Percentiles rank a stretch among this genome's conserved stretches.
phyloP scores from a whole-genome alignment of 1,140 invertebrate genomes.

The Ceratina japonica region DNA sequence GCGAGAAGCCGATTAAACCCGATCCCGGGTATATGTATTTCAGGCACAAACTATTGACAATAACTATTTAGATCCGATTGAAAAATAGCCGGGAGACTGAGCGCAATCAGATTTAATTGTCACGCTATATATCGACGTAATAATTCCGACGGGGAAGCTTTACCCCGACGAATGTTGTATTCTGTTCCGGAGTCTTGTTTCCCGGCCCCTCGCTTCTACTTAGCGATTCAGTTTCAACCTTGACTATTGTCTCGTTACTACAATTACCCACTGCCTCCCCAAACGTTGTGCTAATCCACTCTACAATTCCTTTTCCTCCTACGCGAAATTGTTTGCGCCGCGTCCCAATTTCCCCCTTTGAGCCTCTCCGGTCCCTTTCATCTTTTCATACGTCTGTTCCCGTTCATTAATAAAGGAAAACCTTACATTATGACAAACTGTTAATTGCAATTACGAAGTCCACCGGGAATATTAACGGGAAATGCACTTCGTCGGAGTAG shows the following conservation, averaged over 20 bases:
- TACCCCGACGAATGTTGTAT: too few species aligned
- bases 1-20: too few species aligned
- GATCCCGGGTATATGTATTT: too few species aligned
- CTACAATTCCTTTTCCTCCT: background rate
- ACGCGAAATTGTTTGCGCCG: background rate
- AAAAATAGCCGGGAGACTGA: too few species aligned
- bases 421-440: background rate
- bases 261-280: background rate
- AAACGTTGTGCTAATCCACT: background rate
- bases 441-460: background rate
- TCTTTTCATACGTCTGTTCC: background rate
- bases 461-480: background rate
- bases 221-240: background rate
- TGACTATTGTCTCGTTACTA: background rate
- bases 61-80: too few species aligned
- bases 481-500: too few species aligned
- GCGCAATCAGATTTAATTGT: too few species aligned
- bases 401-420: background rate
- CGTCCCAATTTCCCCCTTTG: background rate
- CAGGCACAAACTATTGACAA: too few species aligned
- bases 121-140: too few species aligned
- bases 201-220: too few species aligned
- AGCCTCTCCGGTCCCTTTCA: background rate
- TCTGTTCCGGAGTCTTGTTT: too few species aligned
- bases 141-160: too few species aligned